Conservation (phyloP, 1,140 invertebrate species). For the Lucilia sericata region DNA sequence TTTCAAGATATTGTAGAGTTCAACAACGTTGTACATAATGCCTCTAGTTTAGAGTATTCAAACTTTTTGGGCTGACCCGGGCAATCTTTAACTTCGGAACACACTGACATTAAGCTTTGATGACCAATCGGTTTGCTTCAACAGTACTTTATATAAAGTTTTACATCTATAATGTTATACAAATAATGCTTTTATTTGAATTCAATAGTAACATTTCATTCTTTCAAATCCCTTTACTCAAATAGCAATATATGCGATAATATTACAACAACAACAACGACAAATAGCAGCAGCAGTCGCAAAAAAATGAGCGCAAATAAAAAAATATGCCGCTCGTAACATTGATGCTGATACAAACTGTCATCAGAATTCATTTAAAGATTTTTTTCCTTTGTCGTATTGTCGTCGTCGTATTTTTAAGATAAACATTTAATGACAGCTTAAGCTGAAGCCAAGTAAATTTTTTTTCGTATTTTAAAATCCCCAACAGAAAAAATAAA, state of each 20-base stretch:
- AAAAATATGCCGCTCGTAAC: slow-evolving; percentile 19
- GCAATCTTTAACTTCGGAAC: too few relatives aligned
- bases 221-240: too few relatives aligned
- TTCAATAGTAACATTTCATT: too few relatives aligned
- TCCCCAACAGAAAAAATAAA: background rate
- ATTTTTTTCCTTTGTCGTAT: slow-evolving; percentile 27
- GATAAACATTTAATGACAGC: slow-evolving; percentile 43
- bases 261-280: background rate
- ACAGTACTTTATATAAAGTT: too few relatives aligned
- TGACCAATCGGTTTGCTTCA: too few relatives aligned
- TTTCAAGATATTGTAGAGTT: too few relatives aligned
- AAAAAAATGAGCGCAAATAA: background rate
- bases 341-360: slow-evolving; percentile 39
- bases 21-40: too few relatives aligned
- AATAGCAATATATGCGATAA: background rate
- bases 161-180: too few relatives aligned
- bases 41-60: too few relatives aligned
- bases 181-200: too few relatives aligned
- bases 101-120: too few relatives aligned
- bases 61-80: too few relatives aligned
- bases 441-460: slow-evolving; percentile 23
- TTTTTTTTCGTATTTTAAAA: background rate
- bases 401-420: slow-evolving; percentile 28
- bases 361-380: slow-evolving; percentile 43
- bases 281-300: background rate